Evolutionary conservation across 1,140 invertebrate species (phyloP).

Genomic region (Aphaenogaster rudis): DNA sequence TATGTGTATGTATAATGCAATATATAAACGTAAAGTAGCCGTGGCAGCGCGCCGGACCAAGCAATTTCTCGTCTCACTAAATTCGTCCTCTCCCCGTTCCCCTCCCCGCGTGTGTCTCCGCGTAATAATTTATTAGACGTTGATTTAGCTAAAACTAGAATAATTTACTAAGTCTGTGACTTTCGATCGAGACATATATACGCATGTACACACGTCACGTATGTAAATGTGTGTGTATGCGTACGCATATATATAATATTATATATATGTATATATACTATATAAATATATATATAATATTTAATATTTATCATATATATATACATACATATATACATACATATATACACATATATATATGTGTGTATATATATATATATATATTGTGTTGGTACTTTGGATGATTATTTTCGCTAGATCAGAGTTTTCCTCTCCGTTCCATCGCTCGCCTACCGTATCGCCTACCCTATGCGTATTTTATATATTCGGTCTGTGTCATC

Average conservation of each 20-base stretch:
- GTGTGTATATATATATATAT: slow-evolving; percentile 74
- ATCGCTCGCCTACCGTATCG: slow-evolving; percentile 76
- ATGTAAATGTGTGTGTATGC: slow-evolving; percentile 62
- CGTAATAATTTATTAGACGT: slow-evolving; percentile 78
- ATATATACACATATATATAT: no score
- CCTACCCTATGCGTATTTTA: slow-evolving; percentile 66
- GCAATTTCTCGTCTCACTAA: slow-evolving; percentile 69
- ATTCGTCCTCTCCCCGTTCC: slow-evolving; percentile 50
- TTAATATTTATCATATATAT: slow-evolving; percentile 75
- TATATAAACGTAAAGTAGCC: slow-evolving; percentile 48
- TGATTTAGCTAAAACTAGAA: slow-evolving; percentile 82
- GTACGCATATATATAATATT: slow-evolving; percentile 66
- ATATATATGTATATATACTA: slow-evolving; percentile 77
- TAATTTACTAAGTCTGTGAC: slow-evolving; percentile 84
- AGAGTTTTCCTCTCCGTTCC: slow-evolving; percentile 81
- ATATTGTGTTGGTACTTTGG: slow-evolving; percentile 82
- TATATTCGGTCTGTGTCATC: slow-evolving; percentile 58
- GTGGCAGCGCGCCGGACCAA: slow-evolving; percentile 37
- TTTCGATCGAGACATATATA: slow-evolving; percentile 78
- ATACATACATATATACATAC: slow-evolving; percentile 78
- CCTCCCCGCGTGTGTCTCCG: slow-evolving; percentile 44
- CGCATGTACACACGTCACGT: slow-evolving; percentile 17
- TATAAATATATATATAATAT: slow-evolving; percentile 73
- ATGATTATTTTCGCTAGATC: slow-evolving; percentile 82
- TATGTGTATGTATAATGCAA: slow-evolving; percentile 65